phyloP scores from a whole-genome alignment of 2,113 vertebrate species.

The Emydocephalus ijimae region DNA sequence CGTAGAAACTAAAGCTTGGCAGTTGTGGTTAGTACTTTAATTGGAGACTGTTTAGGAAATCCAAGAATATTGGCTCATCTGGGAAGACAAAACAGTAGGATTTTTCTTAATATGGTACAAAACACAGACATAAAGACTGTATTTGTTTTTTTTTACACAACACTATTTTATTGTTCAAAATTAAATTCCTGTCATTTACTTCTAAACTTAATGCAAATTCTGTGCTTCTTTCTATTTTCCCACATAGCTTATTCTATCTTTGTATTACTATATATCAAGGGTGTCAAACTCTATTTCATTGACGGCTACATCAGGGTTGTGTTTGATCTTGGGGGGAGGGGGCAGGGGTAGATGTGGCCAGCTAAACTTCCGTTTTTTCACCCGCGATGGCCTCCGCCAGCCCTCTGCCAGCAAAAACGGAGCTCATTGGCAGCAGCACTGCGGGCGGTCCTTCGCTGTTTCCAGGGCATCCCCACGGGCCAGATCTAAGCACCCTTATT shows the following conservation, averaged over 20 bases:
- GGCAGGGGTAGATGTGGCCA: too few species aligned
- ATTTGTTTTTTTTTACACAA: not conserved
- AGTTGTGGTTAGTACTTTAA: not conserved
- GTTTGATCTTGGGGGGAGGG: too few species aligned
- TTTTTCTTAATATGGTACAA: not conserved
- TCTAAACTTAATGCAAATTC: not conserved
- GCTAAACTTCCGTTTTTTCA: too few species aligned
- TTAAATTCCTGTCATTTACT: not conserved
- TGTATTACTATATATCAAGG: too few species aligned
- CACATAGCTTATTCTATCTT: not conserved
- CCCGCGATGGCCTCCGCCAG: too few species aligned
- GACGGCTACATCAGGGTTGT: too few species aligned
- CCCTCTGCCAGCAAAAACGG: too few species aligned
- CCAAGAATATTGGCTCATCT: not conserved
- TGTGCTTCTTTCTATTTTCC: not conserved
- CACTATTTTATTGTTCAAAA: not conserved
- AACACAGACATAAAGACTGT: not conserved
- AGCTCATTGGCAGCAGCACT: too few species aligned
- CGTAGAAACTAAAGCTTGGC: not conserved
- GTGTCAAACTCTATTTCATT: too few species aligned
- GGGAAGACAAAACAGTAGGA: not conserved
- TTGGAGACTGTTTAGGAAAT: not conserved
- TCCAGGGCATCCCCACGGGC: too few species aligned
- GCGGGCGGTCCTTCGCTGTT: too few species aligned
- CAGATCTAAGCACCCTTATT: not conserved